Evolutionary conservation across 2,797 vertebrate species (phyloP).

Genomic region (Simalia tracyae): DNA sequence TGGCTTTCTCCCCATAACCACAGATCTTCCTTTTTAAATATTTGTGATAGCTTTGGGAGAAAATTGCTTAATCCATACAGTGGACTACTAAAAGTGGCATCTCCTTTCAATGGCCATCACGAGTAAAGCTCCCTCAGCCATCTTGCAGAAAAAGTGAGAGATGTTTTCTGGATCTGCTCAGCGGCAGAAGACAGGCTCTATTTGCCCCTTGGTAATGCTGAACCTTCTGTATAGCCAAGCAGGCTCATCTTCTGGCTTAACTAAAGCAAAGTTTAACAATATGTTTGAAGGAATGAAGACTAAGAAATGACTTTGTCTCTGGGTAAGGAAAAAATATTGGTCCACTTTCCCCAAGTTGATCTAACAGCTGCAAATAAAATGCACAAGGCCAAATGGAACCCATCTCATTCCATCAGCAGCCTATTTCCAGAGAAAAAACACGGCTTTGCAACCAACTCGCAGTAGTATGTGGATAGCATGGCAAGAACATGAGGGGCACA

Average conservation of each 20-base stretch:
- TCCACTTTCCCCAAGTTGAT: background rate
- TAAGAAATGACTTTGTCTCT: background rate
- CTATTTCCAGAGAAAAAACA: background rate
- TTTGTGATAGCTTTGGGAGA: background rate
- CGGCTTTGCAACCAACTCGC: background rate
- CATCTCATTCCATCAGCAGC: background rate
- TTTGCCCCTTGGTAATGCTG: background rate
- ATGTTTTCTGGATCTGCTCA: background rate
- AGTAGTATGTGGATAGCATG: background rate
- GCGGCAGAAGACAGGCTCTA: background rate
- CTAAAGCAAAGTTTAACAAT: background rate
- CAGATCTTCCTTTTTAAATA: background rate
- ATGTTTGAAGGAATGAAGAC: background rate
- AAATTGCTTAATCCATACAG: background rate
- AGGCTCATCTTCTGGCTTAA: conserved; percentile 1
- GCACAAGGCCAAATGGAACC: background rate
- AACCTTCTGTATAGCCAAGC: background rate
- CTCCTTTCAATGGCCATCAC: background rate
- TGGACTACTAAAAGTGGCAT: background rate
- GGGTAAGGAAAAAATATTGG: background rate
- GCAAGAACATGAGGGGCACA: background rate
- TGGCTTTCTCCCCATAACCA: background rate
- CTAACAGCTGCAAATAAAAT: background rate
- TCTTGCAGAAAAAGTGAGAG: background rate
- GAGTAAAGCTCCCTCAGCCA: background rate